Evolutionary conservation across 2,113 vertebrate species (phyloP), one percentile per base, ranked within the genome.

Genomic region (Pyxicephalus adspersus): DNA sequence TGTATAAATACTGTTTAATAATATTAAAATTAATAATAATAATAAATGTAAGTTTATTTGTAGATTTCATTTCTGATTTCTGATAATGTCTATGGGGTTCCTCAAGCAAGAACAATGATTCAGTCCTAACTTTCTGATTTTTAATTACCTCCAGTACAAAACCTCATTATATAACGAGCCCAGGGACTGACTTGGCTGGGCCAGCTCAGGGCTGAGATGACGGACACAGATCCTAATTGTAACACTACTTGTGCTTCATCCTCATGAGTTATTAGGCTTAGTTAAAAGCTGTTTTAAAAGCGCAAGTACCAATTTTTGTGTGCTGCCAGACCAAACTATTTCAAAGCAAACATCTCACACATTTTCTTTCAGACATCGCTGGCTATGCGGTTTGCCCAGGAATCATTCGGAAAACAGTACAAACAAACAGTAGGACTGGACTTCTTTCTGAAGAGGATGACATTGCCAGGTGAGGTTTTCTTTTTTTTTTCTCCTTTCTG

Each of bases 401-500:
- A 99, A 91, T 94, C 95, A n/a, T 99, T 99, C 90, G 98, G 95
- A 90, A 99, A 98, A 90, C 97, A 97, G 89, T 99, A 99, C 93
- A 99, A 96, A 91, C 98, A 99, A 94, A 99, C 98, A 84, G 91
- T 98, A 85, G 97, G 98, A 88, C 91, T 99, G 92, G 98, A 99
- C 92, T 99, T 99, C 94, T 99, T 99, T 93, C 94, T 99, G 92
- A 99, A 95, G 93, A 97, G 98, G 90, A 96, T 99, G 91, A 94
- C 93, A 54, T 87, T 99, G 90, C 96, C 97, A 97, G 98, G 98
- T 99, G 95, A 97, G 94, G 90, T 19, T 70, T 58, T 76, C 2
- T 29, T 29, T 8, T 20, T 23, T 20, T 65, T 29, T 65, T n/a
- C n/a, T n/a, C n/a, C n/a, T n/a, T n/a, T 60, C 9, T 28, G 25